These are phyloP conservation scores for Prionailurus bengalensis DNA, from an alignment of 2,113 vertebrate genomes.

Conservation along the genomic window DNA sequence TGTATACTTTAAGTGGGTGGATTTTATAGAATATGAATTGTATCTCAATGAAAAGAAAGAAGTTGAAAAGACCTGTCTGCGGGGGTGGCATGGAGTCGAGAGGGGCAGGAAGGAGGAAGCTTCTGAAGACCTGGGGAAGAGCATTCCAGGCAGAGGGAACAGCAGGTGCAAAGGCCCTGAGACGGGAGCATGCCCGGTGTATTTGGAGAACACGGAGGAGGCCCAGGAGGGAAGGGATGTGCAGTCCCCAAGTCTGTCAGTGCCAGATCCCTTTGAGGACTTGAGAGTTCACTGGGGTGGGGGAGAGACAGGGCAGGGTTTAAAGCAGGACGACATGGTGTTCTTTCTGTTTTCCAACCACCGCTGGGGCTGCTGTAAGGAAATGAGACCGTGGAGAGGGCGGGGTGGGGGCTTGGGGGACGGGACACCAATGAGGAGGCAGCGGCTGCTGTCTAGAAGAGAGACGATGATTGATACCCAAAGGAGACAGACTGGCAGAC, in stretches of 20 bases:
- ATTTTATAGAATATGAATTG: not conserved
- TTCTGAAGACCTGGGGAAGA: not conserved
- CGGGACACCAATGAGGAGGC: not conserved
- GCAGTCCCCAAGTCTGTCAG: accelerated
- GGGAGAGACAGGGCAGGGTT: not conserved
- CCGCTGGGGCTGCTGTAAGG: not conserved
- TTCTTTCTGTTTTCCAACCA: not conserved
- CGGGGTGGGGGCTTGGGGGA: not conserved
- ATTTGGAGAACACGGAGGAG: not conserved
- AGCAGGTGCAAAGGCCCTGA: not conserved
- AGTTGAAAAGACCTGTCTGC: not conserved
- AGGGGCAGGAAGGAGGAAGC: not conserved
- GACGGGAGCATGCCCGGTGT: accelerated
- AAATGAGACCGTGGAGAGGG: not conserved
- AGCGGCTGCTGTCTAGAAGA: not conserved
- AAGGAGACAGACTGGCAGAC: not conserved
- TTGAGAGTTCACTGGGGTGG: not conserved
- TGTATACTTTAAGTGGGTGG: not conserved
- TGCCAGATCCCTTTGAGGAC: not conserved
- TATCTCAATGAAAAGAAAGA: not conserved
- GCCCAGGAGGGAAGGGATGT: not conserved
- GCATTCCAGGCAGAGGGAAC: not conserved
- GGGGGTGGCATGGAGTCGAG: not conserved
- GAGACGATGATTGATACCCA: not conserved
- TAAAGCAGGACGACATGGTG: not conserved